Percentiles rank a stretch among this genome's conserved stretches.
Conservation (phyloP, 1,140 invertebrate genomes). For the Aphis craccivora region DNA sequence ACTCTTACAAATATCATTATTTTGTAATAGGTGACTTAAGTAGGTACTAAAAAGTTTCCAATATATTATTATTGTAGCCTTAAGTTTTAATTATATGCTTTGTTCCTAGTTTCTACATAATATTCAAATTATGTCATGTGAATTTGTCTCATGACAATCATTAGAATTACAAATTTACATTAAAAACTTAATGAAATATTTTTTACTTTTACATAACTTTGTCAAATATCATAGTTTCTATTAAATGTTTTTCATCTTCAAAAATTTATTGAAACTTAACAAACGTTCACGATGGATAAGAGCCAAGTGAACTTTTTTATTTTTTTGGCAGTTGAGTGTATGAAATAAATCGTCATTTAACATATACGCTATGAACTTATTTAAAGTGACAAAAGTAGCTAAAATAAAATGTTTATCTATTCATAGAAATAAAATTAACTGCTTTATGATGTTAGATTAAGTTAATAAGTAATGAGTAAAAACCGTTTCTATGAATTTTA, state of each 20-base stretch:
- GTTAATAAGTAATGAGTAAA: neutral
- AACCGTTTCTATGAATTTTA: neutral
- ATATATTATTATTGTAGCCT: neutral
- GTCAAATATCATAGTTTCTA: neutral
- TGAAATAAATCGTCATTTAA: neutral
- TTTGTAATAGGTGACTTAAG: neutral
- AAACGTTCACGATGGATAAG: neutral
- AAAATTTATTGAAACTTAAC: neutral
- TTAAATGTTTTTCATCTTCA: neutral
- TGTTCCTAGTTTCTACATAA: neutral
- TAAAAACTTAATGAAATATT: neutral
- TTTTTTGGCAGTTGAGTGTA: neutral
- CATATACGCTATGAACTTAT: neutral
- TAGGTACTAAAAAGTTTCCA: neutral
- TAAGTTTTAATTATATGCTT: neutral
- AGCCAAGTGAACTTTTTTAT: neutral
- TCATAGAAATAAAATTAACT: slow-evolving; percentile 20
- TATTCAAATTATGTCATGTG: neutral
- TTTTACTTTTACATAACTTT: neutral
- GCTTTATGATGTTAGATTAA: neutral
- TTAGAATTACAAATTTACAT: neutral
- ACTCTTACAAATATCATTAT: no score
- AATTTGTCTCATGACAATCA: neutral
- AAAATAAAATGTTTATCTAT: slow-evolving; percentile 35
- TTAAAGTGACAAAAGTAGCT: neutral